Percentiles rank a stretch among this genome's conserved stretches.
Conservation (phyloP, 1,140 invertebrate genomes). For the Bicyclus anynana region DNA sequence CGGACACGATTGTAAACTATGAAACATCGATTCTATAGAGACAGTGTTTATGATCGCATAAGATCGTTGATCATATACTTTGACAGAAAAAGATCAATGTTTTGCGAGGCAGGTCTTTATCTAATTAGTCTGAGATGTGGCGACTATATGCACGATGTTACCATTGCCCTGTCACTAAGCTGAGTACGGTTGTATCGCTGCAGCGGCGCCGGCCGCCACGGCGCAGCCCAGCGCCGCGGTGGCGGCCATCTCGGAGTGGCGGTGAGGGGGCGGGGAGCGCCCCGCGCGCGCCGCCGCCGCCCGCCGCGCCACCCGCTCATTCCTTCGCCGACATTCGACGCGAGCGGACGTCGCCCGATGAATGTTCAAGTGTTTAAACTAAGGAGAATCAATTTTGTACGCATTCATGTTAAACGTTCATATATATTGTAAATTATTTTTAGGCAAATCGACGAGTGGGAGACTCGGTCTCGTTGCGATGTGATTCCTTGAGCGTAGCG, state of each 20-base stretch:
- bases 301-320: neutral
- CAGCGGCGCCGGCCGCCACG: slow-evolving; percentile 41
- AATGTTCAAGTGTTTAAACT: slow-evolving; percentile 39
- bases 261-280: slow-evolving; percentile 43
- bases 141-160: no score
- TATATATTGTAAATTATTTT: slow-evolving; percentile 63
- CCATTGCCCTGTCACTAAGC: no score
- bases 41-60: no score
- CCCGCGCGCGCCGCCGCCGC: slow-evolving; percentile 9
- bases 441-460: slow-evolving; percentile 43
- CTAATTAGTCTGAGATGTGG: no score
- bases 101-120: no score
- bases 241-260: slow-evolving; percentile 59
- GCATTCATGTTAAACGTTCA: slow-evolving; percentile 55
- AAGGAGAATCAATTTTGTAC: slow-evolving; percentile 52
- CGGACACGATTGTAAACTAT: no score
- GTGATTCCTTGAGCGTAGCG: slow-evolving; percentile 38
- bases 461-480: slow-evolving; percentile 28
- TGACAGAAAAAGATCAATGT: no score
- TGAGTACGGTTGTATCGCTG: neutral
- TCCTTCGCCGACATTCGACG: neutral
- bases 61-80: no score
- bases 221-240: slow-evolving; percentile 57
- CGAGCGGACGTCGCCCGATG: slow-evolving; percentile 16
- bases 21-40: no score